Evolutionary conservation across 2,113 vertebrate species (phyloP).

Genomic region (Pachycephala philippinensis): DNA sequence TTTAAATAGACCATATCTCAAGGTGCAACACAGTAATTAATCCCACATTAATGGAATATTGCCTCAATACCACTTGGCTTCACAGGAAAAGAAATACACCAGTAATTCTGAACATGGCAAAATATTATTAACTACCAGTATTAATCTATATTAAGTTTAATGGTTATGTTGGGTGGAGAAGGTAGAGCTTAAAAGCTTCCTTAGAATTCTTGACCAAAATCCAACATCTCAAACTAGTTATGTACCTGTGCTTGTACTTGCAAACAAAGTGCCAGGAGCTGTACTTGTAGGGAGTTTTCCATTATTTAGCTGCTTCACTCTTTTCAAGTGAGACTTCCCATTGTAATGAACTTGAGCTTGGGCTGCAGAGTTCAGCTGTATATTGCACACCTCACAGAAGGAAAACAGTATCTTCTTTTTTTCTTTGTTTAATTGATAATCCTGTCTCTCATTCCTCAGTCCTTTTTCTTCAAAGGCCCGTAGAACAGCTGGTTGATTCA

Average conservation of each 20-base stretch:
- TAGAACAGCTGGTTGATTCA: slow-evolving; percentile 78
- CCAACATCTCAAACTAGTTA: background rate
- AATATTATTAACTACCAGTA: background rate
- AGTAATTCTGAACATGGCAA: background rate
- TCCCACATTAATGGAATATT: background rate
- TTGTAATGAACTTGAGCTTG: slow-evolving; percentile 95
- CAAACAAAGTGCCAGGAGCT: slow-evolving; percentile 40
- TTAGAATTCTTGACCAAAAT: background rate
- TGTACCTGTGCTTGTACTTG: slow-evolving; percentile 77
- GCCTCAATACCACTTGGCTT: background rate
- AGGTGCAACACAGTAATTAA: background rate
- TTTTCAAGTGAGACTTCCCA: slow-evolving; percentile 90
- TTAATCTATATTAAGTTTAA: background rate
- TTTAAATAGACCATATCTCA: background rate
- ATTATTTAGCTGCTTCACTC: slow-evolving; percentile 87
- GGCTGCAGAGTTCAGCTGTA: slow-evolving; percentile 90
- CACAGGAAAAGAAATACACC: background rate
- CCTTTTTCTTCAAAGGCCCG: slow-evolving; percentile 79
- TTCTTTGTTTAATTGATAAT: slow-evolving; percentile 77
- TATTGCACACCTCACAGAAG: slow-evolving; percentile 93
- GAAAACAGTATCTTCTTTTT: slow-evolving; percentile 86
- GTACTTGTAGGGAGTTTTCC: slow-evolving; percentile 71
- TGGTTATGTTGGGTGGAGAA: background rate
- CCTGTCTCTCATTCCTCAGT: slow-evolving; percentile 63
- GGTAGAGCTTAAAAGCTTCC: background rate